Evolutionary conservation across 1,140 invertebrate genomes (phyloP).

Genomic region (Berghia stephanieae): DNA sequence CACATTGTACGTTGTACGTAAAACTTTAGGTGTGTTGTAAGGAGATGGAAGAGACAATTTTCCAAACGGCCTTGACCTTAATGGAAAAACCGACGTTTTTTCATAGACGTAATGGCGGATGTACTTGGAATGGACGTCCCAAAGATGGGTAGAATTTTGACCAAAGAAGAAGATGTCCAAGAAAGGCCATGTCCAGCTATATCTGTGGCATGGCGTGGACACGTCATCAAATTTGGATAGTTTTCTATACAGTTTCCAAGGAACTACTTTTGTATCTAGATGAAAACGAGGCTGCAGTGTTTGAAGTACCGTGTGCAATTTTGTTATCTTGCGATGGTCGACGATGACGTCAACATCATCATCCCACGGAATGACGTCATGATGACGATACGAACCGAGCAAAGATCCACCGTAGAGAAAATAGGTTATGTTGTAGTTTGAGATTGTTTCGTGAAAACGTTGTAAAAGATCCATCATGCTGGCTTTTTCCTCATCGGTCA

Average conservation of each 20-base stretch:
- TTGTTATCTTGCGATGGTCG: not conserved
- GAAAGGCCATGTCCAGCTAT: conserved; percentile 41
- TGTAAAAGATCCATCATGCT: too few species aligned
- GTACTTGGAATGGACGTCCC: conserved; percentile 31
- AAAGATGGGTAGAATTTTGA: conserved; percentile 43
- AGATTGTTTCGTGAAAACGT: too few species aligned
- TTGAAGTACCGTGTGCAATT: not conserved
- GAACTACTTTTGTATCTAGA: conserved; percentile 24
- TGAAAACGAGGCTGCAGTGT: conserved; percentile 11
- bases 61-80: conserved; percentile 36
- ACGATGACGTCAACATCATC: conserved; percentile 45
- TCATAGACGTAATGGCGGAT: conserved; percentile 5
- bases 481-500: too few species aligned
- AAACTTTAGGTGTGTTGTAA: conserved; percentile 20
- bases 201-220: conserved; percentile 12
- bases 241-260: conserved; percentile 33
- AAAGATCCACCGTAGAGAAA: conserved; percentile 42
- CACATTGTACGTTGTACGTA: conserved; percentile 25
- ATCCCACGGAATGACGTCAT: conserved; percentile 48
- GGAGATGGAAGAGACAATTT: conserved; percentile 34
- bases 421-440: conserved; percentile 32
- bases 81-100: conserved; percentile 38
- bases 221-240: conserved; percentile 28
- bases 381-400: conserved; percentile 46
- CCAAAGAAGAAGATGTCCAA: conserved; percentile 44